Percentiles rank a stretch among this genome's conserved stretches.
These are phyloP conservation scores for Helarctos malayanus DNA, from an alignment of 2,797 vertebrate genomes.

Conservation along the genomic window DNA sequence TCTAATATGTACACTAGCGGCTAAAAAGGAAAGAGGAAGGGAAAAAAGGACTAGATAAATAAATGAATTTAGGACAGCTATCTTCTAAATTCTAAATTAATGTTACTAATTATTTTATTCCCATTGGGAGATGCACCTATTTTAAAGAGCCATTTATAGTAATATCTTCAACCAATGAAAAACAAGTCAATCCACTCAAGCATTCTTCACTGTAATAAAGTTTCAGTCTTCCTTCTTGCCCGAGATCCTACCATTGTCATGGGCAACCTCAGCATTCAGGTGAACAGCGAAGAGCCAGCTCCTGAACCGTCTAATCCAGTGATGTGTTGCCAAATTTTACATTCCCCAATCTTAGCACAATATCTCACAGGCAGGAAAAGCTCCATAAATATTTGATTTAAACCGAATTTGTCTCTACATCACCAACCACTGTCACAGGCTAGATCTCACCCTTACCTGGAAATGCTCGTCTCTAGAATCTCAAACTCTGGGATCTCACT, in stretches of 20 bases:
- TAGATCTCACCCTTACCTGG: background rate
- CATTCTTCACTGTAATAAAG: background rate
- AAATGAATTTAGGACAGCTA: conserved; percentile 81
- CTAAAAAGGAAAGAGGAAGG: conserved; percentile 62
- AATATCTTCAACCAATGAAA: conserved; percentile 49
- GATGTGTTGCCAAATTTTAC: background rate
- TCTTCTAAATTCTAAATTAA: conserved; percentile 80
- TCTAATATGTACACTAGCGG: conserved; percentile 27
- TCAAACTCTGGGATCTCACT: background rate
- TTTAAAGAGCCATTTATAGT: conserved; percentile 76
- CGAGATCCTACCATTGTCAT: background rate
- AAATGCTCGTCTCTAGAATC: background rate
- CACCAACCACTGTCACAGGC: conserved; percentile 9
- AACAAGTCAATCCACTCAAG: conserved; percentile 53
- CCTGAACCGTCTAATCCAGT: background rate
- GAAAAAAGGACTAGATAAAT: conserved; percentile 66
- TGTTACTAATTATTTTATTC: conserved; percentile 80
- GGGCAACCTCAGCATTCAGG: background rate
- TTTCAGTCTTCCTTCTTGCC: background rate
- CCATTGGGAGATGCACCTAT: conserved; percentile 68
- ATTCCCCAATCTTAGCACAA: background rate
- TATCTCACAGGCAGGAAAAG: background rate
- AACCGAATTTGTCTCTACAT: background rate
- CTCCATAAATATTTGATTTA: background rate
- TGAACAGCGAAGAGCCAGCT: background rate